Conservation (phyloP, 2,888 invertebrate species). For the Polymixis lichenea region DNA sequence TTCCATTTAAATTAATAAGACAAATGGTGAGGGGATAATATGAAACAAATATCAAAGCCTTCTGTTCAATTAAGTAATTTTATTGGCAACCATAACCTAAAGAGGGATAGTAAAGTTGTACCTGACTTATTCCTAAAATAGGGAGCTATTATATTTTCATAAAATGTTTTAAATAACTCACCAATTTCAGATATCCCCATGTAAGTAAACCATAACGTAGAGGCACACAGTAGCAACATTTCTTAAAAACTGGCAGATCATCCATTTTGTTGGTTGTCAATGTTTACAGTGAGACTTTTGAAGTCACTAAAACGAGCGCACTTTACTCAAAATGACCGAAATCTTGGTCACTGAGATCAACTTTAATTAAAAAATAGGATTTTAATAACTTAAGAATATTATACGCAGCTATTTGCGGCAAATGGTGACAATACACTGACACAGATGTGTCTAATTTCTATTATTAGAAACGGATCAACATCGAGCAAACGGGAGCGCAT, state of each 20-base stretch:
- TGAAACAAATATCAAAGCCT: background rate
- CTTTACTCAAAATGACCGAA: background rate
- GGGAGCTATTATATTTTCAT: background rate
- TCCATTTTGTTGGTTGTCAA: conserved; percentile 29
- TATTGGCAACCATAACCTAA: background rate
- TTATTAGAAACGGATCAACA: conserved; percentile 34
- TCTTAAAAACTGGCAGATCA: conserved; percentile 55
- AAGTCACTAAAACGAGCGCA: background rate
- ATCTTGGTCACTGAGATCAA: background rate
- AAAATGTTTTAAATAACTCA: conserved; percentile 35
- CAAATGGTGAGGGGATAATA: background rate
- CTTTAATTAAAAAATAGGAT: background rate
- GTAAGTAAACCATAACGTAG: conserved; percentile 64
- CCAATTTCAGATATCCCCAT: conserved; percentile 66
- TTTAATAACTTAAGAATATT: background rate
- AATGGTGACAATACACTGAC: conserved; percentile 17
- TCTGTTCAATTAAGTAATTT: background rate
- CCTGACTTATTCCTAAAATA: background rate
- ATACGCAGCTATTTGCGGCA: conserved; percentile 21
- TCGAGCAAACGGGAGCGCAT: background rate
- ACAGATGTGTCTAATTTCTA: conserved; percentile 30
- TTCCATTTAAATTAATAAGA: background rate
- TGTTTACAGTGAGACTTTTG: background rate
- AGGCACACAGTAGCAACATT: conserved; percentile 69
- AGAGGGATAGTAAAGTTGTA: background rate